A percentile compares a stretch with the other conserved stretches of the same genome.
Conservation (phyloP, 2,888 invertebrate species). For the Cataglyphis albicans region DNA sequence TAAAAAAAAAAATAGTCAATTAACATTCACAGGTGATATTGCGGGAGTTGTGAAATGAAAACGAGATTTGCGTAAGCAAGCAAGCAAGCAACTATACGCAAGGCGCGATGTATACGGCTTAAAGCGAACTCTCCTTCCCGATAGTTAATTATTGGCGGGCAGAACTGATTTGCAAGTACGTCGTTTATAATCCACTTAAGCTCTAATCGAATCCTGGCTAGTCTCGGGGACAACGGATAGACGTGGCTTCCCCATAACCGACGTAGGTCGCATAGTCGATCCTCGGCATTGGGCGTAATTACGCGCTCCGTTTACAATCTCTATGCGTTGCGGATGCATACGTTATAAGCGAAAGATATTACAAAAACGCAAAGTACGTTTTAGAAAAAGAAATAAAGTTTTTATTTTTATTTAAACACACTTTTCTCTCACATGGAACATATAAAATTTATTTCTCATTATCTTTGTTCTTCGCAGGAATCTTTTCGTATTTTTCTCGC, state of each 20-base stretch:
- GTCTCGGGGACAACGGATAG: constrained; percentile 67
- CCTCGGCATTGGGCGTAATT: constrained; percentile 51
- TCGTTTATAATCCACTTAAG: constrained; percentile 77
- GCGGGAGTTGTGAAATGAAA: constrained; percentile 4
- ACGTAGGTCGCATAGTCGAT: constrained; percentile 55
- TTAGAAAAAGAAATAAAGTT: not conserved
- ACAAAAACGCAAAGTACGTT: not conserved
- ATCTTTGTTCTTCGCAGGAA: not conserved
- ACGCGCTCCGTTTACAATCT: constrained; percentile 56
- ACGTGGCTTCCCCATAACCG: constrained; percentile 51
- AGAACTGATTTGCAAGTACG: constrained; percentile 78
- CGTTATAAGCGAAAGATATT: not conserved
- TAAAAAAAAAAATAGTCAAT: not conserved
- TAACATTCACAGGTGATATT: not conserved
- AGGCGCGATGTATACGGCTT: constrained; percentile 61
- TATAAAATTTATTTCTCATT: not conserved
- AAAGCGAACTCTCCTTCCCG: constrained; percentile 75
- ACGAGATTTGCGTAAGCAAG: constrained; percentile 30
- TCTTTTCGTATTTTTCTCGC: too few species aligned
- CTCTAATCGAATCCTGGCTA: constrained; percentile 74
- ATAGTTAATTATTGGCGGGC: constrained; percentile 76
- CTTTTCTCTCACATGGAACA: not conserved
- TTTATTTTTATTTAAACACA: not conserved
- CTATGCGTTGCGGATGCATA: not conserved
- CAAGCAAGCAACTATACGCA: not conserved